Percentiles rank a stretch among this genome's conserved stretches.
phyloP scores from a whole-genome alignment of 2,113 vertebrate species.

The Elgaria multicarinata region DNA sequence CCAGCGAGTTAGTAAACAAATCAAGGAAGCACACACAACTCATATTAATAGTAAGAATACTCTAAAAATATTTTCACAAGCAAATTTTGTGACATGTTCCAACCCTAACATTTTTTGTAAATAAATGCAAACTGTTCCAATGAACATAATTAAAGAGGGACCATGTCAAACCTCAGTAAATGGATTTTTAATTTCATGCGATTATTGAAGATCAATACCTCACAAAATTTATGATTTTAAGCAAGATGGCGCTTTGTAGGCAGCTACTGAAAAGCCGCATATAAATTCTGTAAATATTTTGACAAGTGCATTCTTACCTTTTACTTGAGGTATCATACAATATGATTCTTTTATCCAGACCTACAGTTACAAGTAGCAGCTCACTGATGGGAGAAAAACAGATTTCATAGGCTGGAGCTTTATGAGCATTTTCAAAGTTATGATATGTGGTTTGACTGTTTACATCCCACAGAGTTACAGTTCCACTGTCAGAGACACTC shows the following conservation, averaged over 20 bases:
- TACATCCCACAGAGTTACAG: slow-evolving; percentile 93
- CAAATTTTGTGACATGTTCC: too few species aligned
- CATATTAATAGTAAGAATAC: not conserved
- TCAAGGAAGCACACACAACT: not conserved
- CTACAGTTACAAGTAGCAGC: slow-evolving; percentile 91
- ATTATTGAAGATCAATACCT: not conserved
- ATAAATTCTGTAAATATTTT: not conserved
- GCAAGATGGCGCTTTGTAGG: not conserved
- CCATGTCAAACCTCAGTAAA: not conserved
- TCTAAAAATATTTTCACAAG: not conserved
- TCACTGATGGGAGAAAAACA: slow-evolving; percentile 96
- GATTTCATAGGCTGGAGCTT: slow-evolving; percentile 91
- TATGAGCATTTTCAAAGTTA: slow-evolving; percentile 88
- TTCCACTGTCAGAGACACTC: slow-evolving; percentile 90
- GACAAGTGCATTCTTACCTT: slow-evolving; percentile 81
- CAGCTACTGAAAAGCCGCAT: not conserved
- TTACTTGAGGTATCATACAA: slow-evolving; percentile 95
- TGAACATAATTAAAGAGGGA: not conserved
- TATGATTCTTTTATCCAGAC: slow-evolving; percentile 96
- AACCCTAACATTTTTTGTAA: not conserved
- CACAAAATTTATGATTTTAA: not conserved
- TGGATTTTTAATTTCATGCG: not conserved
- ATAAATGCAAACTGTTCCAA: not conserved
- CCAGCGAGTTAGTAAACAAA: not conserved
- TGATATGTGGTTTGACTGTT: slow-evolving; percentile 91